Conservation (phyloP, 2,797 vertebrate species). For the Echiichthys vipera region DNA sequence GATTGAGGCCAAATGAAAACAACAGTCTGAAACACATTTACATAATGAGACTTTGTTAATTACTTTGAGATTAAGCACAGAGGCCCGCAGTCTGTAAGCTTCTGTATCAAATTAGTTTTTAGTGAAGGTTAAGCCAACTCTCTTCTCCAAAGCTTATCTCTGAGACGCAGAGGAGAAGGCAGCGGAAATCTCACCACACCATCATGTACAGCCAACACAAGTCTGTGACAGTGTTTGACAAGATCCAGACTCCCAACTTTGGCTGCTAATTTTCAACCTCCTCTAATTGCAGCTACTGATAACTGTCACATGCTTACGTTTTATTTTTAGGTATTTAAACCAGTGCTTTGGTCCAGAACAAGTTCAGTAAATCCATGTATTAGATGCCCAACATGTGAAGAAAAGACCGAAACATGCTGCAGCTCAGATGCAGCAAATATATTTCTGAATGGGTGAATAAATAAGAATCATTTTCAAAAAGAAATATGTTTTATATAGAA, state of each 20-base stretch:
- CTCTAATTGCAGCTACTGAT: constrained; percentile 28
- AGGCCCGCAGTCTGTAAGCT: constrained; percentile 44
- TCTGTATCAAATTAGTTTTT: constrained; percentile 56
- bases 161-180: constrained; percentile 54
- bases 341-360: neutral
- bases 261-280: constrained; percentile 32
- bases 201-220: constrained; percentile 17
- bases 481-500: constrained; percentile 8
- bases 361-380: neutral
- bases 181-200: constrained; percentile 38
- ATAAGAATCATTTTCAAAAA: neutral
- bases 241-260: constrained; percentile 32
- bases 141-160: constrained; percentile 52
- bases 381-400: neutral
- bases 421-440: constrained; percentile 2
- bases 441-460: neutral
- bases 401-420: neutral
- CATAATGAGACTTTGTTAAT: constrained; percentile 68
- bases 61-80: constrained; percentile 62
- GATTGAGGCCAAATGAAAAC: constrained; percentile 26
- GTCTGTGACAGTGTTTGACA: constrained; percentile 36
- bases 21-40: constrained; percentile 40
- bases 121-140: constrained; percentile 57
- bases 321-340: neutral
- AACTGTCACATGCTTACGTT: neutral